These are phyloP conservation scores for Heliconius aoede DNA, from an alignment of 2,888 invertebrate species.

Conservation along the genomic window DNA sequence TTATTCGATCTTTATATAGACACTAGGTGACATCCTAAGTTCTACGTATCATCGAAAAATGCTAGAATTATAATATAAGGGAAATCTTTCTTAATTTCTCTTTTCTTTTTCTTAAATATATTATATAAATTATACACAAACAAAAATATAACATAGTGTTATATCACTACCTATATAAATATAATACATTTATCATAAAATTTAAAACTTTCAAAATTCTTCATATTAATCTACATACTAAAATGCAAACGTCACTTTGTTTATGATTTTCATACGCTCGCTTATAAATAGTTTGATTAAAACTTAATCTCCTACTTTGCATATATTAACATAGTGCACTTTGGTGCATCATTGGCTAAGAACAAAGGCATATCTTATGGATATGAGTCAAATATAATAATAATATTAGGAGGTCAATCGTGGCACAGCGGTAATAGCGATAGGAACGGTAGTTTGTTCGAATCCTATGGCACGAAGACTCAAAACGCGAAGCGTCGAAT, in stretches of 20 bases:
- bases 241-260: neutral
- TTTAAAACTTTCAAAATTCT: neutral
- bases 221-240: neutral
- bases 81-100: too few relatives aligned
- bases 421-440: too few relatives aligned
- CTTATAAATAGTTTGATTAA: conserved; percentile 31
- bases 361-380: conserved; percentile 11
- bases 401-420: too few relatives aligned
- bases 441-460: too few relatives aligned
- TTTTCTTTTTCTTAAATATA: too few relatives aligned
- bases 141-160: neutral
- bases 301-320: conserved; percentile 25
- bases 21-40: too few relatives aligned
- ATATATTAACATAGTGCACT: conserved; percentile 18
- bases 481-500: too few relatives aligned
- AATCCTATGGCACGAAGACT: too few relatives aligned
- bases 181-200: neutral
- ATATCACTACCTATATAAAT: too few relatives aligned
- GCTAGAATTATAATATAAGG: too few relatives aligned
- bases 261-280: neutral
- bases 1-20: too few relatives aligned
- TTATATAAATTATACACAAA: neutral
- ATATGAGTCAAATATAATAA: neutral
- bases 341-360: conserved; percentile 11
- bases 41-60: too few relatives aligned